Evolutionary conservation across 2,113 vertebrate species (phyloP), one percentile per base, ranked within the genome.

Genomic region (Typhlomys cinereus): DNA sequence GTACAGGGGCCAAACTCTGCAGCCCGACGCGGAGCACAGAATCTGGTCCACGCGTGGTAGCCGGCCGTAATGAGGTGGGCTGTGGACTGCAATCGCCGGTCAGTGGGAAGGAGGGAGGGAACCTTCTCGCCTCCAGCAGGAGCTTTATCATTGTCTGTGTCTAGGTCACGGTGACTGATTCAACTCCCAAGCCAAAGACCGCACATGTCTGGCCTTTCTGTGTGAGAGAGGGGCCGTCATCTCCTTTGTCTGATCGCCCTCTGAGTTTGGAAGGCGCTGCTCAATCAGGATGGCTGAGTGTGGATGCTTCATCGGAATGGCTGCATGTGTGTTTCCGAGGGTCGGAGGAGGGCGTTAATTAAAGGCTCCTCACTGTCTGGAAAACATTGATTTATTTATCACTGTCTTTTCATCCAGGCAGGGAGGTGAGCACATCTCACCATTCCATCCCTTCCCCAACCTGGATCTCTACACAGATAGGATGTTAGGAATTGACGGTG

Each of bases 291-390:
- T n/a, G n/a, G n/a, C n/a, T n/a, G n/a, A n/a, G n/a, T n/a, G n/a
- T n/a, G n/a, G n/a, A n/a, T n/a, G n/a, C n/a, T n/a, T n/a, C n/a
- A n/a, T n/a, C 89, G 87, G 87, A 41, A 73, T 74, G 91, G 84
- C 87, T 89, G 76, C 54, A 14, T 75, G 78, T 62, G 34, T 54
- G 41, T 54, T 81, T 85, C 23, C 81, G 20, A 29, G 85, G 67
- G 41, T 46, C 75, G 79, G 86, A 96, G 71, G 87, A 76, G 59
- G 13, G 14, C 93, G 85, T 83, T 92, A 88, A 95, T 94, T 92
- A 95, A 93, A 83, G 90, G 52, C 78, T 70, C 90, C 79, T 86
- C 88, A 71, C 36, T n/a, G 59, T 66, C 87, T 95, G 81, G 79
- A 90, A 93, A 89, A 85, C 36, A 73, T 48, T 78, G 39, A 91